Conservation (phyloP, 2,888 invertebrate genomes). For the Zaprionus obscuricornis region DNA sequence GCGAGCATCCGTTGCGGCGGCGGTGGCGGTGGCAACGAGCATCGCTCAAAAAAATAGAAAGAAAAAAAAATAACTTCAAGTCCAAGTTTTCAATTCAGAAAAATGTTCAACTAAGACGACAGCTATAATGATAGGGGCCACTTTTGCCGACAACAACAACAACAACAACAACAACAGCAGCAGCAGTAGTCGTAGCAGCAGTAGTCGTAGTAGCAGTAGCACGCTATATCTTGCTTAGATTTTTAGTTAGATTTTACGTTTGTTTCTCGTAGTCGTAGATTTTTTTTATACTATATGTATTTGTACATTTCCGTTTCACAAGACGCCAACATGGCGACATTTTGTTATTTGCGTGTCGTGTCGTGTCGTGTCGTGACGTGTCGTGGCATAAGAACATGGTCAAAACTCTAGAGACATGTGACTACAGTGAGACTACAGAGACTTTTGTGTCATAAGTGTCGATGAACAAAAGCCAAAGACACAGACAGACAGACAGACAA, state of each 20-base stretch:
- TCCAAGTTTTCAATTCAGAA: slow-evolving; percentile 39
- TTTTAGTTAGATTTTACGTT: slow-evolving; percentile 8
- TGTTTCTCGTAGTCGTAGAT: slow-evolving; percentile 1
- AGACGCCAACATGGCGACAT: slow-evolving; percentile 70
- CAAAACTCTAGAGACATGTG: background rate
- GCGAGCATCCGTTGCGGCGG: too few relatives aligned
- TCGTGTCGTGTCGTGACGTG: slow-evolving; percentile 10
- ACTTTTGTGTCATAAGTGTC: background rate
- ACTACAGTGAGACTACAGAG: too few relatives aligned
- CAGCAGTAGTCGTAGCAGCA: too few relatives aligned
- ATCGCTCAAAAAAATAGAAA: too few relatives aligned
- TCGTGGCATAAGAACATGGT: background rate
- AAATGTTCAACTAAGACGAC: slow-evolving; percentile 81
- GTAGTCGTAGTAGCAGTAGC: too few relatives aligned
- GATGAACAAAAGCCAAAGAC: slow-evolving; percentile 17
- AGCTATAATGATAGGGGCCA: slow-evolving; percentile 82
- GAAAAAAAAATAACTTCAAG: too few relatives aligned
- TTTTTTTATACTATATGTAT: slow-evolving; percentile 1
- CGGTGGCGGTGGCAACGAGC: too few relatives aligned
- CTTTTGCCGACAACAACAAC: slow-evolving; percentile 79
- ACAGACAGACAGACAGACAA: slow-evolving; percentile 38
- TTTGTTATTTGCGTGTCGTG: slow-evolving; percentile 26
- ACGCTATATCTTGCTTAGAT: slow-evolving; percentile 32
- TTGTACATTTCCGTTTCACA: slow-evolving; percentile 70
- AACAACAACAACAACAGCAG: too few relatives aligned